Base-by-base conservation (phyloP, 2,797 vertebrate genomes). In the Catamblyrhynchus diadema region DNA sequence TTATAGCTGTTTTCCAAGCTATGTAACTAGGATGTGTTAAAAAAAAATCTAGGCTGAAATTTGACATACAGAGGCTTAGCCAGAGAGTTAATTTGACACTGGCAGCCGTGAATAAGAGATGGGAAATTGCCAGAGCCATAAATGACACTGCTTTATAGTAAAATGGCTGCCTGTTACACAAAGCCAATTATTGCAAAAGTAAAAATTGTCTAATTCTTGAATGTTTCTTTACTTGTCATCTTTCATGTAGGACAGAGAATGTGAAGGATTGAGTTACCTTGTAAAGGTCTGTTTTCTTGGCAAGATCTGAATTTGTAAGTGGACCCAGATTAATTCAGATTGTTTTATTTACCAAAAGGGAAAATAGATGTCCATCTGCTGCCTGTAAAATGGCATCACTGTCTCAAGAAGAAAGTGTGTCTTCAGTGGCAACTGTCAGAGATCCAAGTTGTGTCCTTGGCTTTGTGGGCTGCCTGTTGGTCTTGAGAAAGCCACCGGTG, bases 271-370 rank as follows among this genome's bases (percentile, higher is more conserved):
- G 81, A 91, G 54, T 91, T 87, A 88, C 67, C 37, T 91, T 95
- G 80, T 84, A 83, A 77, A 93, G 77, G 66, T 81, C 60, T 92
- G 13, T 90, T 96, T 97, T 92, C 87, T 90, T 77, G 74, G 18
- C 61, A 79, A 70, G 39, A 72, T 82, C 78, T 65, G 65, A 85
- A 59, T 73, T 81, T 83, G 13, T 66, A 47, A 67, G 44, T 44
- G 67, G 70, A 80, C 81, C 17, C 64, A 86, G 35, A 83, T 96
- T 92, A 44, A 60, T 75, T 84, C 73, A 84, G 90, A 94, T 66
- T 88, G 86, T 95, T 97, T 95, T 85, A 64, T 91, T 95, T 96
- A 88, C 84, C 84, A 87, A 83, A 93, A 51, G 57, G 85, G 80
- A 86, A 73, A 93, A 81, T 27, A 93, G 86, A 78, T 92, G 87